These are phyloP conservation scores for Cheiracanthium punctorium DNA, from an alignment of 2,888 invertebrate genomes.

Conservation along the genomic window DNA sequence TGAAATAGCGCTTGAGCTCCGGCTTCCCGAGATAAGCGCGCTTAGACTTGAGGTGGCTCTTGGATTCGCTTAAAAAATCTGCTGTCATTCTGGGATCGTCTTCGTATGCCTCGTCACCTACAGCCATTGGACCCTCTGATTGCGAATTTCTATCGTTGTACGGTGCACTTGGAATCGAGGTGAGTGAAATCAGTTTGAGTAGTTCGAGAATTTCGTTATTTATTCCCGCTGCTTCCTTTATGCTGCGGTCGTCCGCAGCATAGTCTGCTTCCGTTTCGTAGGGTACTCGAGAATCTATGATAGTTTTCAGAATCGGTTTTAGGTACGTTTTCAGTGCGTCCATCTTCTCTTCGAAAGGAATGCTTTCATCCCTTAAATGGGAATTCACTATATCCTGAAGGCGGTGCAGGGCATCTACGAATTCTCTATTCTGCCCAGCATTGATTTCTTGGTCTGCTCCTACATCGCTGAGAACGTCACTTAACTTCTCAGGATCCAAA, in stretches of 20 bases:
- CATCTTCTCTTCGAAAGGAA: neutral
- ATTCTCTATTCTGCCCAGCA: neutral
- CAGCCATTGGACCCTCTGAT: too few relatives aligned
- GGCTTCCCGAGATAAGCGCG: neutral
- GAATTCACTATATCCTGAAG: neutral
- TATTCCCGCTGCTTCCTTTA: neutral
- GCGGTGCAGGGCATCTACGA: neutral
- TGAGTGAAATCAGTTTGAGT: too few relatives aligned
- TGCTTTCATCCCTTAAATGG: neutral
- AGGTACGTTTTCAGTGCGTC: neutral
- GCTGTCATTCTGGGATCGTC: neutral
- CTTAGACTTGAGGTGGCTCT: neutral
- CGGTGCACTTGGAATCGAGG: too few relatives aligned
- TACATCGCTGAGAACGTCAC: neutral
- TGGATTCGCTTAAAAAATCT: neutral
- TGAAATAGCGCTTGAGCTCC: slow-evolving; percentile 39
- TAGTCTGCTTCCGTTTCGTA: neutral
- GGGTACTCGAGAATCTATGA: neutral
- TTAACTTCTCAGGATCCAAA: too few relatives aligned
- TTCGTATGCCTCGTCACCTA: neutral
- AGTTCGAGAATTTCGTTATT: too few relatives aligned
- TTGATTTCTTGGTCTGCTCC: too few relatives aligned
- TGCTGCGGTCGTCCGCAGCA: too few relatives aligned
- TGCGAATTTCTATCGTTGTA: too few relatives aligned
- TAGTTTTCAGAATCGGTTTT: neutral